Evolutionary conservation across 2,888 invertebrate genomes (phyloP).

Genomic region (Rhogogaster chlorosoma): DNA sequence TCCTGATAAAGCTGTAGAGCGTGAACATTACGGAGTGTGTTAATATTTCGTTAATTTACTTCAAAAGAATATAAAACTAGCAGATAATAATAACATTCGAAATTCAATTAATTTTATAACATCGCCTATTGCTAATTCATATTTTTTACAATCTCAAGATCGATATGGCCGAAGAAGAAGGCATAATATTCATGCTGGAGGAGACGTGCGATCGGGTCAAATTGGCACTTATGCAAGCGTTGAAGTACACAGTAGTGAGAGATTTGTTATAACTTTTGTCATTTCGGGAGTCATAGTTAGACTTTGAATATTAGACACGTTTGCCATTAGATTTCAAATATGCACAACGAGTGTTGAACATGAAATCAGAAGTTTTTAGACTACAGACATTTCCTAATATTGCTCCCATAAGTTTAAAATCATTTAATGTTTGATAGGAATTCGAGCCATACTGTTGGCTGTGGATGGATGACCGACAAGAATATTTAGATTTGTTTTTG

Average conservation of each 20-base stretch:
- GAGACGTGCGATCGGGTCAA: conserved; percentile 72
- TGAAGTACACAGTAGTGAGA: conserved; percentile 66
- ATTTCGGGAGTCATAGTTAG: too few relatives aligned
- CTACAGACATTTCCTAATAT: not conserved
- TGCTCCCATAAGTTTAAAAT: conserved; percentile 2
- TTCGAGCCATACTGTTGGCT: conserved; percentile 87
- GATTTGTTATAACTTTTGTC: conserved; percentile 4
- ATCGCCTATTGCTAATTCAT: not conserved
- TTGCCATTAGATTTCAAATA: too few relatives aligned
- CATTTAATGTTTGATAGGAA: conserved; percentile 57
- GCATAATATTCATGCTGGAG: conserved; percentile 72
- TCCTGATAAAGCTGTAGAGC: conserved; percentile 63
- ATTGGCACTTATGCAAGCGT: conserved; percentile 64
- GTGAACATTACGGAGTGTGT: conserved; percentile 70
- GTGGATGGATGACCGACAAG: conserved; percentile 90
- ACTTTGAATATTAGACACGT: too few relatives aligned
- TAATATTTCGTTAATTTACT: conserved; percentile 70
- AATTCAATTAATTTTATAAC: conserved; percentile 65
- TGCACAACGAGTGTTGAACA: not conserved
- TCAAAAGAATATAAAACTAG: not conserved
- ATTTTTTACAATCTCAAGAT: conserved; percentile 59
- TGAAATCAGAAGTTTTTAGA: not conserved
- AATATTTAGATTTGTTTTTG: conserved; percentile 88
- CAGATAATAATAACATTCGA: not conserved
- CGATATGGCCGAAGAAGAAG: conserved; percentile 70